These are phyloP conservation scores for Drosophila serrata DNA, from an alignment of 1,140 invertebrate species.

Conservation along the genomic window DNA sequence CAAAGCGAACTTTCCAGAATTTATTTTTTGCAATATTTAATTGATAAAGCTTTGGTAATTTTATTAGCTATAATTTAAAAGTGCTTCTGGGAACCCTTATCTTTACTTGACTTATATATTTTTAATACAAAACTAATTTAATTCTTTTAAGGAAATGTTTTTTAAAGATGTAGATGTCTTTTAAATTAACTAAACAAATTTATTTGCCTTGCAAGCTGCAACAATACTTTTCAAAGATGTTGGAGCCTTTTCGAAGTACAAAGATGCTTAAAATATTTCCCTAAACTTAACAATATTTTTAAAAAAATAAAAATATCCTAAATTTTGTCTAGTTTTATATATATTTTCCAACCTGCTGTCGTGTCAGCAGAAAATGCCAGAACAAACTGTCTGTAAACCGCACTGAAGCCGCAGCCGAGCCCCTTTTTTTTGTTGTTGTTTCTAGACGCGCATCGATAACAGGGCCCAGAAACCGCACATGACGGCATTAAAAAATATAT, in stretches of 20 bases:
- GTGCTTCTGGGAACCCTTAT: neutral
- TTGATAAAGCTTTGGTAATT: neutral
- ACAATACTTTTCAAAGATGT: neutral
- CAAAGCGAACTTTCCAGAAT: neutral
- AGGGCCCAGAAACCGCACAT: conserved; percentile 31
- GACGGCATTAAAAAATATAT: conserved; percentile 25
- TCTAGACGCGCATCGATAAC: conserved; percentile 32
- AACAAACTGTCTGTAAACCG: conserved; percentile 6
- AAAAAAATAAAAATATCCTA: neutral
- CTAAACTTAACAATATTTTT: neutral
- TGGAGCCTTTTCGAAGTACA: fast-evolving
- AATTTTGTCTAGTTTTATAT: neutral
- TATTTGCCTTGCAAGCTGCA: neutral
- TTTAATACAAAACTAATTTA: neutral
- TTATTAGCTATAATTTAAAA: neutral
- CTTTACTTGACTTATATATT: neutral
- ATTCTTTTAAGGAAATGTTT: neutral
- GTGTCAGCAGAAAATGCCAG: conserved; percentile 28
- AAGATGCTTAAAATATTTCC: too few relatives aligned
- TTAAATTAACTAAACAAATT: neutral
- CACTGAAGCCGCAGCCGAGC: conserved; percentile 47
- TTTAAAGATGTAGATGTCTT: neutral
- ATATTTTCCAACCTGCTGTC: conserved; percentile 15
- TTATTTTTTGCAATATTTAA: neutral
- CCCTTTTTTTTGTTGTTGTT: conserved; percentile 48